phyloP scores from a whole-genome alignment of 64 coral and sea anemone genomes.

The Montipora cactus region DNA sequence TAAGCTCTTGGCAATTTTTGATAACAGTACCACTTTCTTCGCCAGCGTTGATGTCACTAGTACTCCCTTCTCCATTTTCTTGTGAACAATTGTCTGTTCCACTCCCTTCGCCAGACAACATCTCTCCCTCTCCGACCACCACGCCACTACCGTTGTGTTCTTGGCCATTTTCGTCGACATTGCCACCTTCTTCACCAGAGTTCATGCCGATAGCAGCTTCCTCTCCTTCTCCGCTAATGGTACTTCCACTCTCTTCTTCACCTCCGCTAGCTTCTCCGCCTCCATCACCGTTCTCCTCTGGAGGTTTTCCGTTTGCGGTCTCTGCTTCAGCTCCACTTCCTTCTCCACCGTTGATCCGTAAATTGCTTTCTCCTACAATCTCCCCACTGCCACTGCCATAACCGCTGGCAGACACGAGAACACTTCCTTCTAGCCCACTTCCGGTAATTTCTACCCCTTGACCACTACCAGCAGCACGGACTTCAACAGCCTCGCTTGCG shows the following conservation, averaged over 20 bases:
- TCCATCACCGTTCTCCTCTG: background rate
- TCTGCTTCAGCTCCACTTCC: background rate
- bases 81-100: background rate
- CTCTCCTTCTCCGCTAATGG: too few relatives aligned
- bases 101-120: background rate
- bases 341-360: background rate
- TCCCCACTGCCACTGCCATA: background rate
- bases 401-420: background rate
- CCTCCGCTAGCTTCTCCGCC: too few relatives aligned
- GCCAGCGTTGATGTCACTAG: too few relatives aligned
- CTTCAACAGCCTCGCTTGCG: background rate
- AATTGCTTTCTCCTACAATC: background rate
- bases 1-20: background rate
- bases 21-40: background rate
- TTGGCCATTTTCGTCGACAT: background rate
- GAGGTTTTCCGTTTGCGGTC: background rate
- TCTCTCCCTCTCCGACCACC: background rate
- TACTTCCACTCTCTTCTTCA: background rate
- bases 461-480: background rate
- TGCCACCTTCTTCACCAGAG: background rate
- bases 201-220: too few relatives aligned
- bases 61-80: too few relatives aligned
- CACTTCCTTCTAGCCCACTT: background rate
- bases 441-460: background rate
- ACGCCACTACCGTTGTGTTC: background rate